Conservation (phyloP, 92 coral and sea anemone genomes). For the Phenganax marumi region DNA sequence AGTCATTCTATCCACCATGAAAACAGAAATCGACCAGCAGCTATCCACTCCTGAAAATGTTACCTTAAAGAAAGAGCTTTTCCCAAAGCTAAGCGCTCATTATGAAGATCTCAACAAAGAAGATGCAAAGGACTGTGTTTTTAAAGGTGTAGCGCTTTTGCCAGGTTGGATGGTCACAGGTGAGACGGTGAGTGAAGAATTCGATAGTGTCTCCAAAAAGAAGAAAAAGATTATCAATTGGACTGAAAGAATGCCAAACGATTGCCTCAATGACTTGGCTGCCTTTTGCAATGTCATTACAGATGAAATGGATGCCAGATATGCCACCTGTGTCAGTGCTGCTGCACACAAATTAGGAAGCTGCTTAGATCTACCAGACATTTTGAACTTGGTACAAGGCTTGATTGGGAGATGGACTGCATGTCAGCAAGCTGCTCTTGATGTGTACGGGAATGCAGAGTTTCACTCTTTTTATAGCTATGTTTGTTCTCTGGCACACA, state of each 20-base stretch:
- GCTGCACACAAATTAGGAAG: slow-evolving; percentile 35
- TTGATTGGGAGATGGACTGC: slow-evolving; percentile 32
- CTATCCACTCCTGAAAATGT: slow-evolving; percentile 22
- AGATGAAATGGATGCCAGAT: slow-evolving; percentile 41
- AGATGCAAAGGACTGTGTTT: slow-evolving; percentile 24
- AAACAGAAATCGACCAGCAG: slow-evolving; percentile 30
- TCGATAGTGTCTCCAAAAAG: slow-evolving; percentile 34
- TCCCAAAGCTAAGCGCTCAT: slow-evolving; percentile 39
- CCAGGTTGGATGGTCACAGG: slow-evolving; percentile 43
- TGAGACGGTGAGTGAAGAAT: slow-evolving; percentile 24
- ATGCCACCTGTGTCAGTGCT: slow-evolving; percentile 16
- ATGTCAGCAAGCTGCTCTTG: slow-evolving; percentile 41
- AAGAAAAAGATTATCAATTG: slow-evolving; percentile 34
- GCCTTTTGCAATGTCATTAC: slow-evolving; percentile 31
- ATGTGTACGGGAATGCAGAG: slow-evolving; percentile 38
- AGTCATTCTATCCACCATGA: slow-evolving; percentile 39
- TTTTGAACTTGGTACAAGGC: slow-evolving; percentile 29
- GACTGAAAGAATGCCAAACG: slow-evolving; percentile 37
- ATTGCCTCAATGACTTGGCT: slow-evolving; percentile 39
- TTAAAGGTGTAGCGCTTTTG: slow-evolving; percentile 28
- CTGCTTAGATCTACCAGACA: slow-evolving; percentile 42
- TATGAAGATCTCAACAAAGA: slow-evolving; percentile 42
- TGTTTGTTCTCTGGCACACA: slow-evolving; percentile 43
- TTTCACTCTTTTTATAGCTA: slow-evolving; percentile 34
- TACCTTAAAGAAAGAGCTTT: slow-evolving; percentile 35